Evolutionary conservation across 2,888 invertebrate species (phyloP).

Genomic region (Stegophylla sp.): DNA sequence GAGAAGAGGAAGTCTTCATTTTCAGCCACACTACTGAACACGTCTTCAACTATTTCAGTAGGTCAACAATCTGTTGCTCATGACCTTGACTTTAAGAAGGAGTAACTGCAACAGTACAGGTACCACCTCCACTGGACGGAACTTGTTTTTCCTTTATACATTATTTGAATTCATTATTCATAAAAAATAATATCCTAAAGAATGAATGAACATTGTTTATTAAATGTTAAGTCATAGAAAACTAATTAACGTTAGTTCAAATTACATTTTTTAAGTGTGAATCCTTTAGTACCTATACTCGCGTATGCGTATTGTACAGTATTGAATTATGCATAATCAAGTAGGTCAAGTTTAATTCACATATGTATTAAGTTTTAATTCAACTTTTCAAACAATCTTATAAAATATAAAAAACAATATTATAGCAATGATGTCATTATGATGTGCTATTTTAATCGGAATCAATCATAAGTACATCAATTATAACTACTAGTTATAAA

Average conservation of each 20-base stretch:
- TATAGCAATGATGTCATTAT: too few species aligned
- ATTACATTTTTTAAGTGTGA: neutral
- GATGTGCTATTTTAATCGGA: too few species aligned
- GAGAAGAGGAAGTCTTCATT: constrained; percentile 18
- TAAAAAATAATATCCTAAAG: neutral
- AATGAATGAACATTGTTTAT: too few species aligned
- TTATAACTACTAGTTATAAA: too few species aligned
- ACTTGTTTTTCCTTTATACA: neutral
- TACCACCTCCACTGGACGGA: constrained; percentile 19
- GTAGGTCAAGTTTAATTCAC: too few species aligned
- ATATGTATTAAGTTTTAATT: too few species aligned
- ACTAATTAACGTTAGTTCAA: neutral
- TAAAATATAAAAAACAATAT: too few species aligned
- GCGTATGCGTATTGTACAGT: too few species aligned
- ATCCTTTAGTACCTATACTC: neutral
- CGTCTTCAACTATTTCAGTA: constrained; percentile 39
- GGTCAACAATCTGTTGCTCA: constrained; percentile 37
- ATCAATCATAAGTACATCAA: too few species aligned
- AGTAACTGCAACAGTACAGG: neutral
- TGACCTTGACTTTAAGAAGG: constrained; percentile 50
- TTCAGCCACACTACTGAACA: constrained; percentile 30
- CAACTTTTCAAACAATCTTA: too few species aligned
- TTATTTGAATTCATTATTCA: neutral
- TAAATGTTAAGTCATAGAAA: too few species aligned
- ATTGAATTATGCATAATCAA: too few species aligned